phyloP scores from a whole-genome alignment of 2,113 vertebrate species.

The Alces alces region DNA sequence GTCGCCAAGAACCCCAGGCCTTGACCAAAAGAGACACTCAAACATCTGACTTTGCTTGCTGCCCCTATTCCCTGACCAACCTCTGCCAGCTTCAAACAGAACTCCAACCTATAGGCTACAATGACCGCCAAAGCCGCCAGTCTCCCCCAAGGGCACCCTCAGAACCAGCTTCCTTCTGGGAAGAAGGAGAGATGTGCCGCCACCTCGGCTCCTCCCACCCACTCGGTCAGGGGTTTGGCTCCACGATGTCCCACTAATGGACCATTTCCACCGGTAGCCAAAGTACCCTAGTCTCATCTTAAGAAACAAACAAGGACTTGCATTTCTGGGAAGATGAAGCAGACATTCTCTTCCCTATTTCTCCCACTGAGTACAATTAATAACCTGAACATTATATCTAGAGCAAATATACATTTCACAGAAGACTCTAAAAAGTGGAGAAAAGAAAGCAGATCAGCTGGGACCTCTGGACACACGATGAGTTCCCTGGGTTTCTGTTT shows the following conservation, averaged over 20 bases:
- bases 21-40: background rate
- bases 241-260: background rate
- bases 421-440: background rate
- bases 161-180: background rate
- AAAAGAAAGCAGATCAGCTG: background rate
- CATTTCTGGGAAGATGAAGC: background rate
- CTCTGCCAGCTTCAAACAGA: background rate
- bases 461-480: background rate
- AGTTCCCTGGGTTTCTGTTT: no score
- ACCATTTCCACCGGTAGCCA: background rate
- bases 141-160: background rate
- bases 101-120: rapidly evolving
- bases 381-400: background rate
- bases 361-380: background rate
- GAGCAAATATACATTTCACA: background rate
- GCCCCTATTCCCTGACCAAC: background rate
- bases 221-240: rapidly evolving
- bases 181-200: rapidly evolving
- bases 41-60: background rate
- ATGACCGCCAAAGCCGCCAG: background rate
- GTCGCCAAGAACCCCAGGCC: background rate
- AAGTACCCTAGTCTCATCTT: background rate
- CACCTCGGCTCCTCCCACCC: no score
- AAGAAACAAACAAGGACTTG: background rate
- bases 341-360: background rate